These are phyloP conservation scores for Tadarida brasiliensis DNA, from an alignment of 2,797 vertebrate species.

Conservation along the genomic window DNA sequence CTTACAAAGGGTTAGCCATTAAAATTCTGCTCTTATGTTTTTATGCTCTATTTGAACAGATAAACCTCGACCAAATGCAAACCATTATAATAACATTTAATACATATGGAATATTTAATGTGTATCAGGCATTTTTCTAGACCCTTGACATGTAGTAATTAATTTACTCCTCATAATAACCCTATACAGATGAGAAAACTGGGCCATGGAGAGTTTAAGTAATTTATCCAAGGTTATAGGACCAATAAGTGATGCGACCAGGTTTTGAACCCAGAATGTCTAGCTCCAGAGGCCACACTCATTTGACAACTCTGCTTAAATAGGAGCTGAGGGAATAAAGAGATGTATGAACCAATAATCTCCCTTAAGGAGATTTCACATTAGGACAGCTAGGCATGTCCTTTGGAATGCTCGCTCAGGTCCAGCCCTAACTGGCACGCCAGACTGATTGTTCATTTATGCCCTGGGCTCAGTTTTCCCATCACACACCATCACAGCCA, in stretches of 20 bases:
- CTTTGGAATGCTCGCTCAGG: background rate
- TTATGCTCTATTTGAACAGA: background rate
- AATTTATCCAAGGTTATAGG: background rate
- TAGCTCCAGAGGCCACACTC: background rate
- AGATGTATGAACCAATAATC: background rate
- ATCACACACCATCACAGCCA: background rate
- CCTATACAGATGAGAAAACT: background rate
- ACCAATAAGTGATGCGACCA: background rate
- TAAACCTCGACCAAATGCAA: background rate
- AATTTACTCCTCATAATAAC: background rate
- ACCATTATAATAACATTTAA: background rate
- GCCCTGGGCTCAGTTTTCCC: background rate
- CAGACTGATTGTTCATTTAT: background rate
- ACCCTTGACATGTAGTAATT: background rate
- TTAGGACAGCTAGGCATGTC: background rate
- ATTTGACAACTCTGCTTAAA: background rate
- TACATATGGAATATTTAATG: background rate
- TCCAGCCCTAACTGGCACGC: background rate
- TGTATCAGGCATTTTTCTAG: slow-evolving; percentile 19
- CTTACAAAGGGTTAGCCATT: background rate
- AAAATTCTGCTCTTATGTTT: background rate
- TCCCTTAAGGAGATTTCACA: background rate
- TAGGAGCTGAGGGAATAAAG: background rate
- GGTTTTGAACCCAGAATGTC: background rate
- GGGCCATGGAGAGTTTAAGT: background rate